These are phyloP conservation scores for Leptosomus discolor DNA, from an alignment of 2,113 vertebrate species.

Conservation along the genomic window DNA sequence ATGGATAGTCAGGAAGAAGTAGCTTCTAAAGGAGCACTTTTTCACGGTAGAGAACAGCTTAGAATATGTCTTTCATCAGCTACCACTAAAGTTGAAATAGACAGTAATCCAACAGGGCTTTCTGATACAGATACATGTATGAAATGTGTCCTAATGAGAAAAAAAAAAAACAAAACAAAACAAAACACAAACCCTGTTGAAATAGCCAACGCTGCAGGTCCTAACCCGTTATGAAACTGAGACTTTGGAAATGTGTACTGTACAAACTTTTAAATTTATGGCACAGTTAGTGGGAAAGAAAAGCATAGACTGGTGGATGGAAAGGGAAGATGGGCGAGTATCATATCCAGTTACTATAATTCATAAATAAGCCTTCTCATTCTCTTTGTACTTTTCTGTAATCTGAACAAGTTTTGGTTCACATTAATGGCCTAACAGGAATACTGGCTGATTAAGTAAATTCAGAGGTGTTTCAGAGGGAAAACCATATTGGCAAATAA, in stretches of 20 bases:
- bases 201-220: not conserved
- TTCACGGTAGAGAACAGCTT: not conserved
- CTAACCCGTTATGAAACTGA: not conserved
- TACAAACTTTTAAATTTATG: not conserved
- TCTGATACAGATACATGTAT: not conserved
- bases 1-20: not conserved
- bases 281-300: not conserved
- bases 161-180: too few relatives aligned
- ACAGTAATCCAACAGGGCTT: not conserved
- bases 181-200: too few relatives aligned
- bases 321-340: not conserved
- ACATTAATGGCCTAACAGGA: rapidly evolving
- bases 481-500: not conserved
- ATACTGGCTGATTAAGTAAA: not conserved
- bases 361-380: not conserved
- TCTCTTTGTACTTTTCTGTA: not conserved
- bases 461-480: not conserved
- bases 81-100: not conserved
- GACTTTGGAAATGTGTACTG: not conserved
- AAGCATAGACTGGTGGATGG: not conserved
- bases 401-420: not conserved
- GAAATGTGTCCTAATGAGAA: not conserved
- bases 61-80: not conserved
- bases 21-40: not conserved
- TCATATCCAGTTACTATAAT: not conserved